Conservation (phyloP, 2,797 vertebrate species). For the Ctenopoma kingsleyae region DNA sequence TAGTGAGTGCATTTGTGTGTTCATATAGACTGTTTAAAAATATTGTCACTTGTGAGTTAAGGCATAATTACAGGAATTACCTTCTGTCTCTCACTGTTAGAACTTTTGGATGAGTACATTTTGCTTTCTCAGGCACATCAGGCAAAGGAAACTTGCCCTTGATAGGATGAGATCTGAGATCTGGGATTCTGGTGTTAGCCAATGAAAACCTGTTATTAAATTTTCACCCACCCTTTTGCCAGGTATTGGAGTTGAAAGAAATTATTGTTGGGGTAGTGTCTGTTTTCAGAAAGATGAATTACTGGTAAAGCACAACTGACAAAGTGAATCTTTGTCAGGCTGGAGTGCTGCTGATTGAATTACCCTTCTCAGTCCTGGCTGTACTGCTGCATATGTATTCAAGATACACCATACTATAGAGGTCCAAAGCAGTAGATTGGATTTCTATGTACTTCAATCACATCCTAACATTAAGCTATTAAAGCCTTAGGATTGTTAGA, state of each 20-base stretch:
- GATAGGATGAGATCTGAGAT: constrained; percentile 54
- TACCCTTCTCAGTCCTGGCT: constrained; percentile 66
- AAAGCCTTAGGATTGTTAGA: constrained; percentile 45
- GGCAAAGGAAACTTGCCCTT: constrained; percentile 44
- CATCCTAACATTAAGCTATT: constrained; percentile 52
- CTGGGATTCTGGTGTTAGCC: constrained; percentile 56
- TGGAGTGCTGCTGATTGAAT: constrained; percentile 77
- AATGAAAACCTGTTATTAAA: constrained; percentile 74
- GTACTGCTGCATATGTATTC: constrained; percentile 68
- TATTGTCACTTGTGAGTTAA: constrained; percentile 37
- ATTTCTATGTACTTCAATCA: constrained; percentile 59
- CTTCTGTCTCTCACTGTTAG: constrained; percentile 28
- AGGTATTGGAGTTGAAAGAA: constrained; percentile 78
- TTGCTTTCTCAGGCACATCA: constrained; percentile 25
- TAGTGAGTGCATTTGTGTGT: constrained; percentile 51
- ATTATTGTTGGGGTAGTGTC: constrained; percentile 80
- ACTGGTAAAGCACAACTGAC: constrained; percentile 78
- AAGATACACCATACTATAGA: constrained; percentile 45
- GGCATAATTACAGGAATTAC: constrained; percentile 47
- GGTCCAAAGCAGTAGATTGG: constrained; percentile 51
- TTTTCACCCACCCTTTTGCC: constrained; percentile 68
- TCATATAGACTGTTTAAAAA: constrained; percentile 45
- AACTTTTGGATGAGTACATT: constrained; percentile 30
- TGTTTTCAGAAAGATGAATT: constrained; percentile 82
- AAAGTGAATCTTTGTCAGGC: constrained; percentile 81